phyloP scores from a whole-genome alignment of 2,888 invertebrate genomes.

The Mimachlamys varia region DNA sequence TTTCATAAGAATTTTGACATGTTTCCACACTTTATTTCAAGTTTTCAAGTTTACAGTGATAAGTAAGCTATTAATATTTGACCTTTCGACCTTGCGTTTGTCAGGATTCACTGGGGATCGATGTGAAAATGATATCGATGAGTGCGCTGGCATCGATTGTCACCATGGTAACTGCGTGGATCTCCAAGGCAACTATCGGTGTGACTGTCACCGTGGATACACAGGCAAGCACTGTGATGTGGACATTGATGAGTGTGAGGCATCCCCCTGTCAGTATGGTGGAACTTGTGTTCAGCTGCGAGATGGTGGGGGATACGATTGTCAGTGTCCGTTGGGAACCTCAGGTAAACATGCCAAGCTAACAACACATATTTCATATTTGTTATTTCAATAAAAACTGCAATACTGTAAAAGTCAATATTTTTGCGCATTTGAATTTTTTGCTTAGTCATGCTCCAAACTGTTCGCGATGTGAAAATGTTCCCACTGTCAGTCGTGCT shows the following conservation, averaged over 20 bases:
- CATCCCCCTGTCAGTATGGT: constrained; percentile 96
- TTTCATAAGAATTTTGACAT: background rate
- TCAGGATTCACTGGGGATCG: constrained; percentile 56
- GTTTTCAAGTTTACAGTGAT: background rate
- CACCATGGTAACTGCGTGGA: constrained; percentile 96
- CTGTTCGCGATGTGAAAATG: no score
- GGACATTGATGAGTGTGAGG: constrained; percentile 91
- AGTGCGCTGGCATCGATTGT: constrained; percentile 86
- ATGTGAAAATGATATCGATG: constrained; percentile 89
- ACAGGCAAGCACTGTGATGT: constrained; percentile 94
- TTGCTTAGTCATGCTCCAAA: no score
- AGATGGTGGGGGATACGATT: constrained; percentile 87
- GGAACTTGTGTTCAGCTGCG: constrained; percentile 90
- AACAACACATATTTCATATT: background rate
- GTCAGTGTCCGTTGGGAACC: constrained; percentile 72
- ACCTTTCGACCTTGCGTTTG: background rate
- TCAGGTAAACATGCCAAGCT: constrained; percentile 55
- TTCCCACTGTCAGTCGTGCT: no score
- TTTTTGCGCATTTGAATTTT: no score
- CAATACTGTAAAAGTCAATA: no score
- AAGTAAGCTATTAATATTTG: background rate
- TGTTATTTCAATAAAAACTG: background rate
- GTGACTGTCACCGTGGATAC: constrained; percentile 93
- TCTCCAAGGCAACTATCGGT: constrained; percentile 93
- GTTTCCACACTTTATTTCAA: background rate